Percentiles rank a stretch among this genome's conserved stretches.
These are phyloP conservation scores for Orthonevra nobilis DNA, from an alignment of 2,888 invertebrate genomes.

Conservation along the genomic window DNA sequence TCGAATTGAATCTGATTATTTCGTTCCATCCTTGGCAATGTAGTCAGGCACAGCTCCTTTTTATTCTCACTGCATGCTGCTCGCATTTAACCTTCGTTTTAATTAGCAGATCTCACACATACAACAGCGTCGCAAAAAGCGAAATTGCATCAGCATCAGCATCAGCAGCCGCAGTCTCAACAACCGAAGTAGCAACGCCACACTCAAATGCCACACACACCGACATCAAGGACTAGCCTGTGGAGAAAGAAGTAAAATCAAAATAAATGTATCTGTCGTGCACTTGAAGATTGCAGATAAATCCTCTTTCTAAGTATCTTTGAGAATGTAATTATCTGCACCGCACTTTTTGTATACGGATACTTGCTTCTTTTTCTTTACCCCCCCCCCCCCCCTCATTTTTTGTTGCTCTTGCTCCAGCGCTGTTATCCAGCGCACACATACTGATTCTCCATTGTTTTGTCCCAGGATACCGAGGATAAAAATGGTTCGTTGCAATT, in stretches of 20 bases:
- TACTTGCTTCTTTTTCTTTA: background rate
- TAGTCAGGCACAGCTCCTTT: background rate
- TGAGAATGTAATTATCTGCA: slow-evolving; percentile 70
- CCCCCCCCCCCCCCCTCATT: too few relatives aligned
- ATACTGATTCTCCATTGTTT: slow-evolving; percentile 51
- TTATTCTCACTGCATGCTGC: slow-evolving; percentile 30
- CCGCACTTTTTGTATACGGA: slow-evolving; percentile 29
- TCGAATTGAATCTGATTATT: slow-evolving; percentile 65
- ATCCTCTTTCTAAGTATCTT: slow-evolving; percentile 67
- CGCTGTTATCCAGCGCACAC: background rate
- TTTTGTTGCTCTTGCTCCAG: slow-evolving; percentile 8
- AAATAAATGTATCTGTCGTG: slow-evolving; percentile 69
- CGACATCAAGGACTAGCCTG: slow-evolving; percentile 4
- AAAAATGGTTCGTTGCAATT: slow-evolving; percentile 38
- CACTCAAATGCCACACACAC: background rate
- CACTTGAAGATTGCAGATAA: slow-evolving; percentile 70
- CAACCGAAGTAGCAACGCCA: background rate
- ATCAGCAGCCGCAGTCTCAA: slow-evolving; percentile 24
- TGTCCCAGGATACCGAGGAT: slow-evolving; percentile 51
- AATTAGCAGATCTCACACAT: slow-evolving; percentile 57
- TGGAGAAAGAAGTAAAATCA: slow-evolving; percentile 51
- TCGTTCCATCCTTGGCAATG: slow-evolving; percentile 7
- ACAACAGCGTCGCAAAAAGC: slow-evolving; percentile 14
- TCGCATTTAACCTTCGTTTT: slow-evolving; percentile 66
- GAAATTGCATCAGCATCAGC: slow-evolving; percentile 22